Base-by-base conservation (phyloP, 2,113 vertebrate genomes). In the Sphaerodactylus townsendi region DNA sequence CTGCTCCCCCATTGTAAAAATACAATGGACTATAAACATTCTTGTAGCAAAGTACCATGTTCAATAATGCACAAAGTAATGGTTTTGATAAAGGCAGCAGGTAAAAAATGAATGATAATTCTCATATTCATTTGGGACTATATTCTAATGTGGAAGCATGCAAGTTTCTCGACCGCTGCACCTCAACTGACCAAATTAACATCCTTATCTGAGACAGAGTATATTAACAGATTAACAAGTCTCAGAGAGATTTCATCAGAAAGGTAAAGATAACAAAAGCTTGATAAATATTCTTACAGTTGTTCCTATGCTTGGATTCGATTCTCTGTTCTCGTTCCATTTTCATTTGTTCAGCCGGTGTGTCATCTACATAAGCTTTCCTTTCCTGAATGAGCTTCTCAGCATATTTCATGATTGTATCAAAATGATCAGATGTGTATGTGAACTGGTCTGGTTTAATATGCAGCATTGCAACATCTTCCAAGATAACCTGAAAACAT, bases 361-460 rank as follows among this genome's bases (percentile, higher is more conserved):
- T 99, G 87, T 99, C 95, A 59, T 99, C 99, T 77, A 98, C 97
- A 92, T 99, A 99, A 0, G 99, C 98, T 80, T 97, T 99, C 48
- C 97, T 98, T 91, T 99, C 97, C 1, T 91, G 68, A 72, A 99
- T 98, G 56, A 99, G 95, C 87, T 99, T 96, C 78, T 99, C 98
- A 2, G 95, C 99, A 77, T 98, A 96, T 30, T 93, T 93, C 95
- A 97, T 96, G 89, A 99, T 99, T 56, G 79, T 95, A 90, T 97
- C 96, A 90, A 99, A 99, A 92, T 99, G 98, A 92, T 99, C 98
- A 1, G 98, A 99, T 78, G 99, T 99, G 86, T 98, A 99, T 72
- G 98, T 99, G 94, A 99, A 99, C 88, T 99, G 98, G 94, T 99
- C 98, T 11, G 99, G 99, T 72, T 97, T 96, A 93, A 99, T 99